These are phyloP conservation scores for Epiblema foenella DNA, from an alignment of 2,888 invertebrate genomes.

Conservation along the genomic window DNA sequence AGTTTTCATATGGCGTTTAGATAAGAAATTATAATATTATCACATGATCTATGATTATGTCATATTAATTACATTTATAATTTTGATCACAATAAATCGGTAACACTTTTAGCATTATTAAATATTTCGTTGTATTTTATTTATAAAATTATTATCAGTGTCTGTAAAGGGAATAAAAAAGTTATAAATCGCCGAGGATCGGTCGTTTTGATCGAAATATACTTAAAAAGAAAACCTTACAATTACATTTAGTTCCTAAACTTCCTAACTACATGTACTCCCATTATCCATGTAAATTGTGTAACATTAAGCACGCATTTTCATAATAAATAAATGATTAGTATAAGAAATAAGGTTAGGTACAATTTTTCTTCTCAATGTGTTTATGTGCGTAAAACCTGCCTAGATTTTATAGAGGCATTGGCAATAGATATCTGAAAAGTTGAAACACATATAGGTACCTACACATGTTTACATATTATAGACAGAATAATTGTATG, in stretches of 20 bases:
- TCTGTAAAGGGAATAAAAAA: too few species aligned
- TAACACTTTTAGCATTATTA: too few species aligned
- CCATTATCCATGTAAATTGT: neutral
- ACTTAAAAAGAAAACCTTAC: neutral
- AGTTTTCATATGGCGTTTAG: neutral
- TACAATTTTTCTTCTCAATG: neutral
- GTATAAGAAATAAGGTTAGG: neutral
- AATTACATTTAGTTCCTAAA: slow-evolving; percentile 9
- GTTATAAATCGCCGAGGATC: too few species aligned
- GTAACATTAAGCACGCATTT: slow-evolving; percentile 16
- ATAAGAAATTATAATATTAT: neutral
- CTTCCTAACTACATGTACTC: neutral
- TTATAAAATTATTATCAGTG: too few species aligned
- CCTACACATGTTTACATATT: neutral
- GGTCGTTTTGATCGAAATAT: neutral
- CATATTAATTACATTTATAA: neutral
- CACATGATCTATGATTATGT: too few species aligned
- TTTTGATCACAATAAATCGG: neutral
- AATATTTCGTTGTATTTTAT: too few species aligned
- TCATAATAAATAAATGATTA: slow-evolving; percentile 30
- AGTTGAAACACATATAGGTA: too few species aligned
- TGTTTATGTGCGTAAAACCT: neutral
- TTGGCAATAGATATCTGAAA: too few species aligned
- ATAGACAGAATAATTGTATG: neutral
- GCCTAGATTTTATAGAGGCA: too few species aligned